phyloP scores from a whole-genome alignment of 2,113 vertebrate genomes.

The Cacatua alba region DNA sequence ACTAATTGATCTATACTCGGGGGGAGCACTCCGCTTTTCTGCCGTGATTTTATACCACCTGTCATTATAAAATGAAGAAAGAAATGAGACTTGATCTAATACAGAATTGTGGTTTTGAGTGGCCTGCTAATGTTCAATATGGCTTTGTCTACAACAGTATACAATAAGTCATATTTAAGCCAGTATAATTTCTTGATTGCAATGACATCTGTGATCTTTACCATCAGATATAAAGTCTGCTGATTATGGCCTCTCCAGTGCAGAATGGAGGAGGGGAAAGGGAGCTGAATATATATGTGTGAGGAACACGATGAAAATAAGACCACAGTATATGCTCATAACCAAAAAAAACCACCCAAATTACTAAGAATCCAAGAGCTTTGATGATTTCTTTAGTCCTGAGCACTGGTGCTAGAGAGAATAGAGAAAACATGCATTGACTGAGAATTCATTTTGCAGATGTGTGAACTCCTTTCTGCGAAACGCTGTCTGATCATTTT shows the following conservation, averaged over 20 bases:
- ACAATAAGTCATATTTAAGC: not conserved
- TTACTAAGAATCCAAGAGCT: not conserved
- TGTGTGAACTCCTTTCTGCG: slow-evolving; percentile 21
- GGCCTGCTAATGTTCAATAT: not conserved
- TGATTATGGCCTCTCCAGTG: not conserved
- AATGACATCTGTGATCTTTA: not conserved
- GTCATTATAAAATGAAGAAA: not conserved
- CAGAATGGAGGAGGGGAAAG: not conserved
- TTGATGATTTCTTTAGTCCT: not conserved
- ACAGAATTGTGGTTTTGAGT: not conserved
- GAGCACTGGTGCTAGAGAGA: not conserved
- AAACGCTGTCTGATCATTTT: slow-evolving; percentile 45
- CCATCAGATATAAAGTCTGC: not conserved
- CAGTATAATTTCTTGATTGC: not conserved
- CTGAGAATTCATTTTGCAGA: slow-evolving; percentile 41
- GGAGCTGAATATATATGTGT: not conserved
- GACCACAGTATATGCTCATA: not conserved
- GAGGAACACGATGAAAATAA: not conserved
- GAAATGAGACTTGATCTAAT: not conserved
- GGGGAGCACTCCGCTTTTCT: not conserved
- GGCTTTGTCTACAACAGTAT: not conserved
- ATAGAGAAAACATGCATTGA: slow-evolving; percentile 20
- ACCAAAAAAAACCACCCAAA: not conserved
- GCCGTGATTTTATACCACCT: not conserved
- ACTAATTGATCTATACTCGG: not conserved